Conservation (phyloP, 2,888 invertebrate species). For the Drosophila paramelanica region DNA sequence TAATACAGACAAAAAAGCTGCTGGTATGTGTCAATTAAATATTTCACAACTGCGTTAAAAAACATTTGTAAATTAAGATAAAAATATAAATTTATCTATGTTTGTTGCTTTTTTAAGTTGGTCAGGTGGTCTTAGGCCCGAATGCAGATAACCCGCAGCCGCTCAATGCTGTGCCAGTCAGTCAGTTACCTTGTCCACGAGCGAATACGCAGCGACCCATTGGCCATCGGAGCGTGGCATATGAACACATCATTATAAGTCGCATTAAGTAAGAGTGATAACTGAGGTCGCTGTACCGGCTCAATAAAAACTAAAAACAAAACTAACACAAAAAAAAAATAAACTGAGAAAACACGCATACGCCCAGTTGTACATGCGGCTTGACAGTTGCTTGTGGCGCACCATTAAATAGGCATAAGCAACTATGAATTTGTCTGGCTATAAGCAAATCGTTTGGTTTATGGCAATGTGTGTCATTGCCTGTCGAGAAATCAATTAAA, state of each 20-base stretch:
- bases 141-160: slow-evolving; percentile 29
- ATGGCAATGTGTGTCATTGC: slow-evolving; percentile 81
- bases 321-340: slow-evolving; percentile 3
- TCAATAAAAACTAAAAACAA: slow-evolving; percentile 31
- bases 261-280: slow-evolving; percentile 81
- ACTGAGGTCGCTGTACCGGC: slow-evolving; percentile 69
- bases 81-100: slow-evolving; percentile 2
- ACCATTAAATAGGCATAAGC: slow-evolving; percentile 60
- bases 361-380: slow-evolving; percentile 67
- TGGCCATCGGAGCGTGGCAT: slow-evolving; percentile 64
- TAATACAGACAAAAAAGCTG: background rate
- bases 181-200: slow-evolving; percentile 30
- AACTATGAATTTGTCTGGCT: slow-evolving; percentile 46
- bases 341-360: slow-evolving; percentile 62
- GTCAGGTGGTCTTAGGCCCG: slow-evolving; percentile 4
- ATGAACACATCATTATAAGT: slow-evolving; percentile 71
- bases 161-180: slow-evolving; percentile 29
- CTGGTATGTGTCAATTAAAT: background rate
- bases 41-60: slow-evolving; percentile 38
- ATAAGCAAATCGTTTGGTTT: slow-evolving; percentile 50
- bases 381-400: slow-evolving; percentile 35
- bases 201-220: slow-evolving; percentile 19
- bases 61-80: slow-evolving; percentile 17
- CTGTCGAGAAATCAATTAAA: slow-evolving; percentile 80
- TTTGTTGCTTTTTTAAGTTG: background rate